Evolutionary conservation across 2,113 vertebrate species (phyloP).

Genomic region (Malurus alboscapulatus): DNA sequence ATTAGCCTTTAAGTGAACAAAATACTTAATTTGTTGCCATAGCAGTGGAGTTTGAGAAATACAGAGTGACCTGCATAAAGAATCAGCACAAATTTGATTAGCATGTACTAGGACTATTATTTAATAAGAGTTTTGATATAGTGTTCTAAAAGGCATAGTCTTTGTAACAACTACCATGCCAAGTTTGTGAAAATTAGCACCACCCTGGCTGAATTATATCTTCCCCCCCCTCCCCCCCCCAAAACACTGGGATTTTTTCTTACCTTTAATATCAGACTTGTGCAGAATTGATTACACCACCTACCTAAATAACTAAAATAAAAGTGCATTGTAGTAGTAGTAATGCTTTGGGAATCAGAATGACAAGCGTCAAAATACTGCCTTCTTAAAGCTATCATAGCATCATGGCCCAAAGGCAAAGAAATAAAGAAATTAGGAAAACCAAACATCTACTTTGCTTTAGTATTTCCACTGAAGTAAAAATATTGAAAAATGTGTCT

Average conservation of each 20-base stretch:
- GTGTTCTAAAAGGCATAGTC: not conserved
- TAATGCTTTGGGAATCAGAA: not conserved
- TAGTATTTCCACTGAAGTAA: not conserved
- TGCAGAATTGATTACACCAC: not conserved
- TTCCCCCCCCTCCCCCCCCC: fast-evolving
- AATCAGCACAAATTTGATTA: constrained; percentile 12
- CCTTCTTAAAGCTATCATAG: not conserved
- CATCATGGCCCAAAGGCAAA: not conserved
- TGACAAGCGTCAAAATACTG: not conserved
- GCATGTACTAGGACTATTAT: not conserved
- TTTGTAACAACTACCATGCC: not conserved
- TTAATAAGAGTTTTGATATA: not conserved
- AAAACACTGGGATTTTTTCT: not conserved
- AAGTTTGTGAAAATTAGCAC: not conserved
- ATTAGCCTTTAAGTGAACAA: constrained; percentile 34
- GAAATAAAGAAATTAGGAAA: not conserved
- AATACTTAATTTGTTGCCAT: constrained; percentile 54
- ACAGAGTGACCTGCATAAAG: not conserved
- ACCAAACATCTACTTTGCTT: not conserved
- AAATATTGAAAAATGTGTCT: not conserved
- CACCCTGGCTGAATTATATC: not conserved
- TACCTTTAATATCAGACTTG: not conserved
- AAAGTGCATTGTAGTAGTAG: not conserved
- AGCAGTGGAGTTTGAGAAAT: constrained; percentile 14
- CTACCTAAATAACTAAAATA: not conserved